These are phyloP conservation scores for Ooceraea biroi DNA, from an alignment of 1,140 invertebrate species.

Conservation along the genomic window DNA sequence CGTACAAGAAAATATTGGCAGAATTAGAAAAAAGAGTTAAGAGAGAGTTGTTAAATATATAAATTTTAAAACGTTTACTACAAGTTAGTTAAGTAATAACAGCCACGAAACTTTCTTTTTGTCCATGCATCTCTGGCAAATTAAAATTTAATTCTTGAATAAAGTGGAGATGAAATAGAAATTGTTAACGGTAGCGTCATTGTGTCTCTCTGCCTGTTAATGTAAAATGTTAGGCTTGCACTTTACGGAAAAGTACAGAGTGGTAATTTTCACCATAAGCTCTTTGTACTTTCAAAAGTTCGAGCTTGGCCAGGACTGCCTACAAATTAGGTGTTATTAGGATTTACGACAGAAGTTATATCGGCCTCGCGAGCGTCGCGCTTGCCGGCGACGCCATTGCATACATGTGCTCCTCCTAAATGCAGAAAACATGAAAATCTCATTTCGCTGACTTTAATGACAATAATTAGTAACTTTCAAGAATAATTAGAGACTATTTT, in stretches of 20 bases:
- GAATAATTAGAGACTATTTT: not conserved
- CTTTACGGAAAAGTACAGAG: conserved; percentile 11
- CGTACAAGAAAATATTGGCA: not conserved
- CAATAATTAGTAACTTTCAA: not conserved
- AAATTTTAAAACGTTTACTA: not conserved
- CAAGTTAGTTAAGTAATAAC: not conserved
- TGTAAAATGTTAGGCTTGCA: not conserved
- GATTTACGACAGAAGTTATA: conserved; percentile 81
- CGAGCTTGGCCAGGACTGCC: conserved; percentile 51
- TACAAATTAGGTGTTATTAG: conserved; percentile 83
- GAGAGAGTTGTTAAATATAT: not conserved
- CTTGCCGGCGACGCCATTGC: not conserved
- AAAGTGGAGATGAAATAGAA: not conserved
- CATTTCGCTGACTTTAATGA: not conserved
- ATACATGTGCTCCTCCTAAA: not conserved
- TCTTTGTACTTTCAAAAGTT: conserved; percentile 68
- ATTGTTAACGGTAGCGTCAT: not conserved
- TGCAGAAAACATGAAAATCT: conserved; percentile 20
- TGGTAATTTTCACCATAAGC: conserved; percentile 49
- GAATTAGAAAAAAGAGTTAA: not conserved
- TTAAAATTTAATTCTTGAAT: not conserved
- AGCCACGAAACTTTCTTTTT: not conserved
- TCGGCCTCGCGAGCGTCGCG: conserved; percentile 60
- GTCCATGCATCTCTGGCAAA: not conserved
- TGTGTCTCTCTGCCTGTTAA: not conserved